These are phyloP conservation scores for Brachyopa scutellaris DNA, from an alignment of 2,888 invertebrate species.

Conservation along the genomic window DNA sequence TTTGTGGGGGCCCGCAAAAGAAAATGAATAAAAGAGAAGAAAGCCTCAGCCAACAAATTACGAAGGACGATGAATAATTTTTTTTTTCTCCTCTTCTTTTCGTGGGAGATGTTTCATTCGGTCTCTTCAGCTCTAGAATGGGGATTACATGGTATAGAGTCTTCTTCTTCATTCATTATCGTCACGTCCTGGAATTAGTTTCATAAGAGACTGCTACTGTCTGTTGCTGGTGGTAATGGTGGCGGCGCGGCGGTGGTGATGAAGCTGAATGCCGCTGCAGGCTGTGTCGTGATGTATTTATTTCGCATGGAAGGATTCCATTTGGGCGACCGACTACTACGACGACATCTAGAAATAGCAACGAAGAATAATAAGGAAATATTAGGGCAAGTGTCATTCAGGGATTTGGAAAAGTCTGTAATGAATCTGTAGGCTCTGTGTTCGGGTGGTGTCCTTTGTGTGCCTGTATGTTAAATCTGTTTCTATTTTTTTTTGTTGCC, in stretches of 20 bases:
- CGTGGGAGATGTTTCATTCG: constrained; percentile 50
- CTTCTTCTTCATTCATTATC: constrained; percentile 71
- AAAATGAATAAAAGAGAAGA: constrained; percentile 12
- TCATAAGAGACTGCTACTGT: constrained; percentile 54
- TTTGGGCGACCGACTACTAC: constrained; percentile 39
- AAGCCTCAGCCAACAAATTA: constrained; percentile 49
- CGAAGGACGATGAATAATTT: constrained; percentile 66
- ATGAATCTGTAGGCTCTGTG: constrained; percentile 63
- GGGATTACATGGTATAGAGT: constrained; percentile 52
- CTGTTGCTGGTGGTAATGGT: constrained; percentile 18
- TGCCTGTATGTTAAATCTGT: constrained; percentile 33
- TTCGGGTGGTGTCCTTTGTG: constrained; percentile 51
- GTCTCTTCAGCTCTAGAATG: constrained; percentile 45
- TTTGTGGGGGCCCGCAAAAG: constrained; percentile 51
- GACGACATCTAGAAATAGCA: constrained; percentile 53
- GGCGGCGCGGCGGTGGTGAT: constrained; percentile 22
- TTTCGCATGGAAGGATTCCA: constrained; percentile 65
- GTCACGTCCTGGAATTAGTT: constrained; percentile 72
- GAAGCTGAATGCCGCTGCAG: constrained; percentile 65
- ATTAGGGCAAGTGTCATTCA: constrained; percentile 69
- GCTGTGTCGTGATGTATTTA: constrained; percentile 58
- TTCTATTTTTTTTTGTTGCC: background rate
- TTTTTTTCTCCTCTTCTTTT: constrained; percentile 30
- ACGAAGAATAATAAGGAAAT: constrained; percentile 71
- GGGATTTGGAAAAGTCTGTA: constrained; percentile 68